Evolutionary conservation across 2,113 vertebrate species (phyloP), one percentile per base, ranked within the genome.

Genomic region (Neogobius melanostomus): DNA sequence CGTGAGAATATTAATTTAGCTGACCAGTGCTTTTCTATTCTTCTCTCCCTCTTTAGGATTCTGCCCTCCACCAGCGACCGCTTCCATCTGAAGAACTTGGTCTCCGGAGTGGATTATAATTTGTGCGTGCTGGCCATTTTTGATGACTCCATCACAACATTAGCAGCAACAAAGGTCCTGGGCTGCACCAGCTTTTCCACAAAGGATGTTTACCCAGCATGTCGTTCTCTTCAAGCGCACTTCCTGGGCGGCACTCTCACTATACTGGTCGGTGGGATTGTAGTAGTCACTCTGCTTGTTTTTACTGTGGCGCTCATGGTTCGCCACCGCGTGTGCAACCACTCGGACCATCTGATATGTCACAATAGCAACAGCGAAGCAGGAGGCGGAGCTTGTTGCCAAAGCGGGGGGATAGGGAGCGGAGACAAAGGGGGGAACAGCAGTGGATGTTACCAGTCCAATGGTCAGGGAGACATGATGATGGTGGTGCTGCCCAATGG

Each of bases 241-340:
- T 95, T 97, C 89, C 90, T 97, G 78, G 95, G 96, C 0, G 95
- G 96, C 45, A 97, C 96, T 0, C 92, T 97, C 80, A 96, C 95
- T 0, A 94, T 97, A 72, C 90, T 95, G 2, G 95, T 97, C 4
- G 96, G 96, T 0, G 96, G 96, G 0, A 90, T 96, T 59, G 93
- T 96, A 4, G 95, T 97, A 11, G 96, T 94, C 36, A 95, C 94
- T 57, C 82, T 97, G 72, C 92, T 97, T 64, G 95, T 97, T 81
- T 97, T 96, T 87, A 96, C 95, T 0, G 95, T 97, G 75, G 93
- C 92, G 60, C 93, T 96, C 88, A 95, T 97, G 94, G 94, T 97
- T 75, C 93, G 94, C 77, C 94, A 95, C 80, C 93, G 94, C 12
- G 93, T 94, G 60, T 95, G 95, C 72, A 92, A 93, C 11, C 86